Conservation (phyloP, 1,140 invertebrate genomes). For the Mactra quadrangularis region DNA sequence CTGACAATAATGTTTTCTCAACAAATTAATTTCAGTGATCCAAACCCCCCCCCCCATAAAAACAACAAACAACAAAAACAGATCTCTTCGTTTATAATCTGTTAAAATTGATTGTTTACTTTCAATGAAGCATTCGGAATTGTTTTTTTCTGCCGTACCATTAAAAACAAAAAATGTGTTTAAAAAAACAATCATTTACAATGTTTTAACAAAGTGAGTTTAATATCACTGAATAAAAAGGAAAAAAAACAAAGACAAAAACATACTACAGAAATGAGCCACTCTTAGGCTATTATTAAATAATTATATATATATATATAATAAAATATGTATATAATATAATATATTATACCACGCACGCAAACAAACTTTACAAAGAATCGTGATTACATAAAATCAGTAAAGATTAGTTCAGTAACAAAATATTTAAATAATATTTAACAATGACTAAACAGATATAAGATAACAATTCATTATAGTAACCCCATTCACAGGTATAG, state of each 20-base stretch:
- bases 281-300: slow-evolving; percentile 46
- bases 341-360: slow-evolving; percentile 29
- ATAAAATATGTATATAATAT: too few species aligned
- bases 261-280: slow-evolving; percentile 24
- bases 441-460: slow-evolving; percentile 64
- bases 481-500: slow-evolving; percentile 58
- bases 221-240: slow-evolving; percentile 34
- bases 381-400: slow-evolving; percentile 49
- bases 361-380: slow-evolving; percentile 15
- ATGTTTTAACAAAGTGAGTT: slow-evolving; percentile 23
- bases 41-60: too few species aligned
- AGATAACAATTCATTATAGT: slow-evolving; percentile 60
- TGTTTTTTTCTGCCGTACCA: not conserved
- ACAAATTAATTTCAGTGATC: too few species aligned
- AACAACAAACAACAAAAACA: too few species aligned
- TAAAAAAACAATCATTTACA: slow-evolving; percentile 8
- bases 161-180: not conserved
- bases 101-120: slow-evolving; percentile 13
- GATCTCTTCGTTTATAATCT: too few species aligned
- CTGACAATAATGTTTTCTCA: too few species aligned
- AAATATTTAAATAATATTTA: slow-evolving; percentile 61
- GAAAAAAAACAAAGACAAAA: slow-evolving; percentile 19
- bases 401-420: slow-evolving; percentile 55
- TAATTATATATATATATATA: slow-evolving; percentile 35
- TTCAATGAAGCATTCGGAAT: slow-evolving; percentile 18